Evolutionary conservation across 1,140 invertebrate genomes (phyloP).

Genomic region (Wiebesia pumilae): DNA sequence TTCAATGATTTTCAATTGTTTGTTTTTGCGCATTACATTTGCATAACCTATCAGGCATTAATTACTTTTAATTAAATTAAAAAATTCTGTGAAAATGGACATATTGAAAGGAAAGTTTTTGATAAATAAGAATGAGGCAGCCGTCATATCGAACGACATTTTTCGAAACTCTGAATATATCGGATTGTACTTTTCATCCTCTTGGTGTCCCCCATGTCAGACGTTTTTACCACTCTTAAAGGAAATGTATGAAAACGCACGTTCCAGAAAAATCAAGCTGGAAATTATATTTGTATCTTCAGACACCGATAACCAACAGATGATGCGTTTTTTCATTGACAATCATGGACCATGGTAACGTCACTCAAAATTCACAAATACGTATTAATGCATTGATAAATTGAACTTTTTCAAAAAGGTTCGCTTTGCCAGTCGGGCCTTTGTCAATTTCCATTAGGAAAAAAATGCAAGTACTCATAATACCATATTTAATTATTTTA

Average conservation of each 20-base stretch:
- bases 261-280: slow-evolving; percentile 41
- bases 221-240: slow-evolving; percentile 56
- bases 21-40: neutral
- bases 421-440: slow-evolving; percentile 53
- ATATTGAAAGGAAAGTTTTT: slow-evolving; percentile 54
- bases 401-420: slow-evolving; percentile 45
- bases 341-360: slow-evolving; percentile 58
- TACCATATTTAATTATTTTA: slow-evolving; percentile 52
- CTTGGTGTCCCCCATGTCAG: slow-evolving; percentile 58
- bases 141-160: slow-evolving; percentile 53
- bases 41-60: neutral
- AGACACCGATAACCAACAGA: slow-evolving; percentile 53
- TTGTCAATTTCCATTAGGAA: slow-evolving; percentile 42
- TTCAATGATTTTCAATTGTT: slow-evolving; percentile 31
- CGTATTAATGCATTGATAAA: neutral
- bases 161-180: slow-evolving; percentile 51
- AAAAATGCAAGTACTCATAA: slow-evolving; percentile 52
- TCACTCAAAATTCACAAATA: neutral
- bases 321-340: slow-evolving; percentile 49
- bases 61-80: neutral
- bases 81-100: slow-evolving; percentile 57
- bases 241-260: slow-evolving; percentile 44
- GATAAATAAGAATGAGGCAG: slow-evolving; percentile 50
- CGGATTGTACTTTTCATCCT: slow-evolving; percentile 58
- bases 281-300: slow-evolving; percentile 58